Base-by-base conservation (phyloP, 2,888 invertebrate genomes). In the Apodemia zela region DNA sequence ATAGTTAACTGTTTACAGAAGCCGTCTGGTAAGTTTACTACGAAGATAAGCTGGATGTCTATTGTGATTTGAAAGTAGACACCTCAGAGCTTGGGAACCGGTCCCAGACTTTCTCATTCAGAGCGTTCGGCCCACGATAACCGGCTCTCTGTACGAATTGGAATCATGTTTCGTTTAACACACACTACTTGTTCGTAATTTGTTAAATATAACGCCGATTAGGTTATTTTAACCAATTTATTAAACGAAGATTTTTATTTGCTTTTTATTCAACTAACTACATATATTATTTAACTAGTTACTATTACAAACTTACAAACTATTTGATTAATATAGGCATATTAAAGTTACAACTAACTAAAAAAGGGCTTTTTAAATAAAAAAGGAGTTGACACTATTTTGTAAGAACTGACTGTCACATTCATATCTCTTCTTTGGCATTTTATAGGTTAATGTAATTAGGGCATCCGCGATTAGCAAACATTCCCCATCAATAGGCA, bases 41-140 rank as follows among this genome's bases (percentile, higher is more conserved):
- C 66, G 66, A 63, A 70, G 79, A 84, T 74, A 86, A 83, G 78
- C 79, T 76, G 74, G 77, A 77, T 73, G 77, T 81, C 85, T 84
- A 89, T 90, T 89, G 89, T 89, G 81, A 86, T 85, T 87, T 87
- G 89, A 90, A 91, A 91, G 90, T 89, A 87, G 88, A 85, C 86
- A 81, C 81, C 77, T 75, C 78, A 79, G 84, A 84, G 84, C 78
- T 71, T 64, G 72, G 76, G 76, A 80, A 90, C 91, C 90, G 91
- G 90, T 90, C 81, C 75, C 77, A 75, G 82, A 86, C 90, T 90
- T 91, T 91, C 91, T 89, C 86, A 87, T 87, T 87, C 85, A 89
- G 79, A 73, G 60, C 60, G 42, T 63, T 68, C 82, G 74, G 77
- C 84, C 85, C 82, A 84, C 85, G 83, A 65, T 57, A 64, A 67